phyloP scores from a whole-genome alignment of 2,113 vertebrate species.

The Isichthys henryi region DNA sequence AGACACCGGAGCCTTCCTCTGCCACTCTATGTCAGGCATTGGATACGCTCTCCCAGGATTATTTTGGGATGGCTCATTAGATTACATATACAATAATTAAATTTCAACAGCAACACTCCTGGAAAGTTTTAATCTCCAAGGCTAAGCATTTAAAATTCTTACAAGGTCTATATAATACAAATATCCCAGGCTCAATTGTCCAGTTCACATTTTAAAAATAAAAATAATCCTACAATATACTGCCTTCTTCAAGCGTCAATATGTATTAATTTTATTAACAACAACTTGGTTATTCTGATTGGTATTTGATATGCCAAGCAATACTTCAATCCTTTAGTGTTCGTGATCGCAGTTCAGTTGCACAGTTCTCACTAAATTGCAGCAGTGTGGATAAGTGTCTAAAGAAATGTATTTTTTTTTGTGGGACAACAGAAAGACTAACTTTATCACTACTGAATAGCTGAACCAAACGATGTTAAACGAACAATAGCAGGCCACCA shows the following conservation, averaged over 20 bases:
- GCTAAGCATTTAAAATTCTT: not conserved
- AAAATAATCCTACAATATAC: not conserved
- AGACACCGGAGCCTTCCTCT: not conserved
- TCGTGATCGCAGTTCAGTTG: not conserved
- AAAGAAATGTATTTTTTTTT: not conserved
- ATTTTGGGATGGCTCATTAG: not conserved
- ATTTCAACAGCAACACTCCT: not conserved
- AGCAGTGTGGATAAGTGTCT: not conserved
- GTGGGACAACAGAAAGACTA: not conserved
- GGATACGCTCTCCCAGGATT: not conserved
- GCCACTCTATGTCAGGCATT: not conserved
- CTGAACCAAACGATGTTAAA: not conserved
- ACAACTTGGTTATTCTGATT: not conserved
- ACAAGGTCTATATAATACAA: not conserved
- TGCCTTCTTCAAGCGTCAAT: not conserved
- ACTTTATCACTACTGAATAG: not conserved
- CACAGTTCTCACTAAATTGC: not conserved
- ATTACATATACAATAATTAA: not conserved
- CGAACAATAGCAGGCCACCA: not conserved
- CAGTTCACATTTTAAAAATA: not conserved
- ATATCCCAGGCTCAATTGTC: not conserved
- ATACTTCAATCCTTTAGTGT: not conserved
- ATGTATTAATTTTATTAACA: not conserved
- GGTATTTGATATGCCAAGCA: not conserved
- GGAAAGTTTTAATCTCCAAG: slow-evolving; percentile 13